phyloP scores from a whole-genome alignment of 2,113 vertebrate species.

The Aramus guarauna region DNA sequence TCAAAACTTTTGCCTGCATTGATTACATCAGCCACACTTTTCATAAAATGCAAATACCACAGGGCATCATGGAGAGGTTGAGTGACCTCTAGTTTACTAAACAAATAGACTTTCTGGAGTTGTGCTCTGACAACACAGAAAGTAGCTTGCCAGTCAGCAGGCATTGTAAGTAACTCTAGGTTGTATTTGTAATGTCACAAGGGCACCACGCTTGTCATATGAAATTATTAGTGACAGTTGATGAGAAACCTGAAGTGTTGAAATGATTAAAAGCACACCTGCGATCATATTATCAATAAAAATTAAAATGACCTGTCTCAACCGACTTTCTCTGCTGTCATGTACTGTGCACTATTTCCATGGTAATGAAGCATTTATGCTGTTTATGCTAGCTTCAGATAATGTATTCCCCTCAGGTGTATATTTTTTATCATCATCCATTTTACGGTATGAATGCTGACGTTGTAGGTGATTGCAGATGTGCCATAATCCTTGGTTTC shows the following conservation, averaged over 20 bases:
- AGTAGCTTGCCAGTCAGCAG: neutral
- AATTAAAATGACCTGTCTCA: slow-evolving; percentile 61
- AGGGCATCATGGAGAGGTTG: neutral
- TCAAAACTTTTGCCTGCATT: neutral
- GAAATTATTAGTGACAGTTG: slow-evolving; percentile 68
- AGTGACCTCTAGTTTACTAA: slow-evolving; percentile 10
- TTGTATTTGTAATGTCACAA: slow-evolving; percentile 35
- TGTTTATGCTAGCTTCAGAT: neutral
- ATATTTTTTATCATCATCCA: slow-evolving; percentile 7
- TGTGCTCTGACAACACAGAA: neutral
- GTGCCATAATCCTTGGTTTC: neutral
- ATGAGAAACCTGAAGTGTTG: slow-evolving; percentile 30
- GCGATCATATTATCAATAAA: slow-evolving; percentile 69
- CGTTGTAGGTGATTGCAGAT: slow-evolving; percentile 19
- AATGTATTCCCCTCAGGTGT: neutral
- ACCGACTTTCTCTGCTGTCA: slow-evolving; percentile 28
- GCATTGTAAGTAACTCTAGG: neutral
- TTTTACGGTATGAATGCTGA: slow-evolving; percentile 26
- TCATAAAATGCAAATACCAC: neutral
- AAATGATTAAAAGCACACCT: slow-evolving; percentile 70
- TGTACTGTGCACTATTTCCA: slow-evolving; percentile 18
- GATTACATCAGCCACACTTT: neutral
- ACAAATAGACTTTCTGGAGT: neutral
- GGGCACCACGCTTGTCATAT: slow-evolving; percentile 8
- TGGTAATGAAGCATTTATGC: slow-evolving; percentile 50